Conservation (phyloP, 2,113 vertebrate genomes). For the Malurus alboscapulatus region DNA sequence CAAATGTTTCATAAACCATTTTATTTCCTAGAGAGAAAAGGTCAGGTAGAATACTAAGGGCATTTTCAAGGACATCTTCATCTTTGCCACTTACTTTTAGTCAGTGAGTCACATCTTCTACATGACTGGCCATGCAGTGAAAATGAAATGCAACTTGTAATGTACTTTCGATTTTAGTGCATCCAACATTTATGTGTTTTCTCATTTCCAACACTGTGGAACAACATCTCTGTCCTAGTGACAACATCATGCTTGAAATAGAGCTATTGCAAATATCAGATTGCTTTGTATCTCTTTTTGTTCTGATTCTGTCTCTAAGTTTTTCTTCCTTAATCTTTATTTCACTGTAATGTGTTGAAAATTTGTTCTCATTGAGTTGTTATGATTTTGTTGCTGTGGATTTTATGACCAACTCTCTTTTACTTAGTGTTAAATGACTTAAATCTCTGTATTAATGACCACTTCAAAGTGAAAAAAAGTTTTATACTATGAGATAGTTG, state of each 20-base stretch:
- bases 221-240: background rate
- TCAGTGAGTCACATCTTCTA: background rate
- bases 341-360: background rate
- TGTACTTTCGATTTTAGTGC: background rate
- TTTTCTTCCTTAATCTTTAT: background rate
- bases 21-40: conserved; percentile 30
- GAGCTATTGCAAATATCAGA: background rate
- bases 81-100: conserved; percentile 16
- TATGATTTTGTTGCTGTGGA: background rate
- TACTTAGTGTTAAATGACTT: background rate
- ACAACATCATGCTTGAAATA: background rate
- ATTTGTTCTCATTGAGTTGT: background rate
- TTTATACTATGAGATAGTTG: background rate
- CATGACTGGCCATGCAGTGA: background rate
- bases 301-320: background rate
- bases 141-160: conserved; percentile 7
- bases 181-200: background rate
- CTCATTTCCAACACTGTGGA: background rate
- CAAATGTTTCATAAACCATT: conserved; percentile 23
- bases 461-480: background rate
- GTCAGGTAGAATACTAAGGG: conserved; percentile 17
- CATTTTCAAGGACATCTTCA: conserved; percentile 45
- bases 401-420: background rate
- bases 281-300: background rate
- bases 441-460: background rate